Evolutionary conservation across 2,888 invertebrate genomes (phyloP), one percentile per base, ranked within the genome.

Genomic region (Cryptophagus acutangulus): DNA sequence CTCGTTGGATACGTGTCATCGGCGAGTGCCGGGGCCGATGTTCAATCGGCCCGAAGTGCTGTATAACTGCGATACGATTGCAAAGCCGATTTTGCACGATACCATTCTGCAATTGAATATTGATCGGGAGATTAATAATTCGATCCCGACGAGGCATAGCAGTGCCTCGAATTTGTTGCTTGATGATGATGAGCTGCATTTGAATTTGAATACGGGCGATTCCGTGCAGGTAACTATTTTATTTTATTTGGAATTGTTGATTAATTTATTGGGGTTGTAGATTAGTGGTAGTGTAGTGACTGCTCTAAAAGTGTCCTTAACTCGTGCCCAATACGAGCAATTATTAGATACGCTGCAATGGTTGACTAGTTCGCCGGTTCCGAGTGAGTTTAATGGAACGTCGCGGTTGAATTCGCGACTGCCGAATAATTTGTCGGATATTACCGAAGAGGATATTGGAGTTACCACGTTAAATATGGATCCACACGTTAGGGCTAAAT

Each of bases 311-410:
- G 80, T 95, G 20, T 88, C 89, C 1, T 72, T 95, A 33, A 84
- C 87, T 0, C 82, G 91, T 35, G 79, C 80, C 38, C 93, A 94
- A 65, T 95, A 93, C 67, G 88, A 91, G 63, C 94, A 94, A 69
- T 72, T 95, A 30, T 70, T 92, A 45, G 87, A 88, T 56, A 86
- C 88, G 0, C 54, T 75, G 15, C 69, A 74, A 17, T 69, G 65
- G 64, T 45, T 70, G 18, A 63, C 65, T 5, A 65, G 67, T 17
- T 61, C 70, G 1, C 59, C 62, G 0, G 49, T 62, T 2, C 56
- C 63, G 25, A 49, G 58, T 42, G 62, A 73, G 53, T 63, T 57
- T 53, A 55, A 63, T 43, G 58, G 65, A 5, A 47, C 66, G 13
- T 49, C 57, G 10, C 38, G 54, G 18, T 31, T 46, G 2, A 56